Percentiles rank a stretch among this genome's conserved stretches.
Conservation (phyloP, 2,113 vertebrate species). For the Sterrhoptilus dennistouni region DNA sequence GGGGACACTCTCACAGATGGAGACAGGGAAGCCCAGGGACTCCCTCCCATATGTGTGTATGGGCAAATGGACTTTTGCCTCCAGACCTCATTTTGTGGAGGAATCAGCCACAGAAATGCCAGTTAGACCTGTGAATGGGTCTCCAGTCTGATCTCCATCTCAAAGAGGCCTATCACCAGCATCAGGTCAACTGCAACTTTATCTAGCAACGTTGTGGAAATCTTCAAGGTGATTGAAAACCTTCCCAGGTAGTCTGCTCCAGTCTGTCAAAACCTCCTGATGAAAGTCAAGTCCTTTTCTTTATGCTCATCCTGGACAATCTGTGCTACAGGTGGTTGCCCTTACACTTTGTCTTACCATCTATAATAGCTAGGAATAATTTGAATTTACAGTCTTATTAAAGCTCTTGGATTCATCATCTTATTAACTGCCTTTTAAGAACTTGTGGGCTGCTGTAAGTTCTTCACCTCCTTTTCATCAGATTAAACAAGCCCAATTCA, state of each 20-base stretch:
- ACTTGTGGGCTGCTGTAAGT: not conserved
- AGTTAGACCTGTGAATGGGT: rapidly evolving
- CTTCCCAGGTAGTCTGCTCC: not conserved
- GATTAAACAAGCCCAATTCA: not conserved
- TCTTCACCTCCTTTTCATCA: not conserved
- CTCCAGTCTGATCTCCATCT: not conserved
- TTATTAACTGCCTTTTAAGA: not conserved
- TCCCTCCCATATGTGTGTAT: rapidly evolving
- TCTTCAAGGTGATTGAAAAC: not conserved
- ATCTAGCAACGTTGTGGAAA: not conserved
- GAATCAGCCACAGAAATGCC: not conserved
- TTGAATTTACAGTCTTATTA: not conserved
- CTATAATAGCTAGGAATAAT: not conserved
- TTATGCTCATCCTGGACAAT: not conserved
- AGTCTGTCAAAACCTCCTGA: not conserved
- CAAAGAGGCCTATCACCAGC: not conserved
- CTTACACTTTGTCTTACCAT: rapidly evolving
- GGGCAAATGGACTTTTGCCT: not conserved
- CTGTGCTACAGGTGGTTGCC: not conserved
- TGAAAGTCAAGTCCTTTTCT: not conserved
- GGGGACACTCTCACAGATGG: not conserved
- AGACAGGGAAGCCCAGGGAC: not conserved
- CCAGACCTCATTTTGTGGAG: not conserved
- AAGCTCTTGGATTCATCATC: not conserved
- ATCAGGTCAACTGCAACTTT: not conserved